These are phyloP conservation scores for Phoxinus dragarum DNA, from an alignment of 2,797 vertebrate genomes.

Conservation along the genomic window DNA sequence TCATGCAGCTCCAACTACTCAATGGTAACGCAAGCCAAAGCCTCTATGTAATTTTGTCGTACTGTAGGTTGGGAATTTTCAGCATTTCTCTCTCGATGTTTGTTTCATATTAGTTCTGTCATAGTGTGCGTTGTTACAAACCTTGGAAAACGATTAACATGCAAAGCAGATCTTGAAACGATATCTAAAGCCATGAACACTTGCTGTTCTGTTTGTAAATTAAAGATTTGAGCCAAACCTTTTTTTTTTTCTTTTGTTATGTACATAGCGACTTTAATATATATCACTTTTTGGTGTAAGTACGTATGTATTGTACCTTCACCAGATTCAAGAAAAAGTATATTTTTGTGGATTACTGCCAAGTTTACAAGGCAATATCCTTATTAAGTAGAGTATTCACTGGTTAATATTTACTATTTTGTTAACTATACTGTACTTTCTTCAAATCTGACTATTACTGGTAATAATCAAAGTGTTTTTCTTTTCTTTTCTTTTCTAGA, in stretches of 20 bases:
- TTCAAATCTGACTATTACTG: conserved; percentile 87
- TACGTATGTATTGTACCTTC: conserved; percentile 91
- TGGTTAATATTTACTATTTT: conserved; percentile 97
- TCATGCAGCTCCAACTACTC: conserved; percentile 93
- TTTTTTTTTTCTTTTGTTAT: conserved; percentile 76
- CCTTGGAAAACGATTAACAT: conserved; percentile 78
- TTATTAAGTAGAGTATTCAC: conserved; percentile 93
- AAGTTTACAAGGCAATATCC: conserved; percentile 93
- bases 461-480: conserved; percentile 83
- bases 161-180: conserved; percentile 91
- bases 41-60: conserved; percentile 87
- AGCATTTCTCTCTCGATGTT: conserved; percentile 79
- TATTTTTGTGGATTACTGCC: conserved; percentile 99
- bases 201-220: conserved; percentile 95
- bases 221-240: conserved; percentile 97
- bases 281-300: conserved; percentile 93
- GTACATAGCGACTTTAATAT: conserved; percentile 89
- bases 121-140: conserved; percentile 87
- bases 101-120: conserved; percentile 78
- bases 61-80: conserved; percentile 88
- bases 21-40: conserved; percentile 99
- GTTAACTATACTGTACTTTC: conserved; percentile 94
- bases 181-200: conserved; percentile 99
- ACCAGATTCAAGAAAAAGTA: conserved; percentile 91
- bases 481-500: conserved; percentile 72